Conservation (phyloP, 2,797 vertebrate species). For the Enteromius fasciolatus region DNA sequence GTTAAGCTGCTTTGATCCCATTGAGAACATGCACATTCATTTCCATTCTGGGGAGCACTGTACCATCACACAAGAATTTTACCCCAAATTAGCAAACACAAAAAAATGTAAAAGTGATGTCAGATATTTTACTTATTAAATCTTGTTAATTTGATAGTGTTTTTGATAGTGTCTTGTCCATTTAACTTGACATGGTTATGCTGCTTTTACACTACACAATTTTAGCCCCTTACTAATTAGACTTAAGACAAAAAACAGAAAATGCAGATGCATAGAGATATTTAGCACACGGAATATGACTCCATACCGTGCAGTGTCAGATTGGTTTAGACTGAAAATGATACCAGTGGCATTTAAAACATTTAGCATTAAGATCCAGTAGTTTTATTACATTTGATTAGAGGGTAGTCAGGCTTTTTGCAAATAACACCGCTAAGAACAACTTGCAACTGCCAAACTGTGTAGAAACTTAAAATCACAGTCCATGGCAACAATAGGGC, state of each 20-base stretch:
- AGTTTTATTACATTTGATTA: background rate
- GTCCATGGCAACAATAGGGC: background rate
- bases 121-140: too few relatives aligned
- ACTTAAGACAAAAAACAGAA: background rate
- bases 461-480: background rate
- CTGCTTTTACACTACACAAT: background rate
- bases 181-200: background rate
- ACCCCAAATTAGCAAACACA: background rate
- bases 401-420: background rate
- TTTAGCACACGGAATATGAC: background rate
- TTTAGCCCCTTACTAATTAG: background rate
- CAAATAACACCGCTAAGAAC: background rate
- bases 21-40: constrained; percentile 12
- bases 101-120: background rate
- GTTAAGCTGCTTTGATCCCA: constrained; percentile 24
- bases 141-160: background rate
- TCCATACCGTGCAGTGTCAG: background rate
- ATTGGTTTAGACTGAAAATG: background rate
- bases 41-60: background rate
- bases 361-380: background rate
- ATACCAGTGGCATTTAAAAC: background rate
- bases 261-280: background rate
- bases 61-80: background rate
- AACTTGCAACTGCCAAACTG: too few relatives aligned
- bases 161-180: background rate